Evolutionary conservation across 1,140 invertebrate genomes (phyloP).

Genomic region (Drosophila navojoa): DNA sequence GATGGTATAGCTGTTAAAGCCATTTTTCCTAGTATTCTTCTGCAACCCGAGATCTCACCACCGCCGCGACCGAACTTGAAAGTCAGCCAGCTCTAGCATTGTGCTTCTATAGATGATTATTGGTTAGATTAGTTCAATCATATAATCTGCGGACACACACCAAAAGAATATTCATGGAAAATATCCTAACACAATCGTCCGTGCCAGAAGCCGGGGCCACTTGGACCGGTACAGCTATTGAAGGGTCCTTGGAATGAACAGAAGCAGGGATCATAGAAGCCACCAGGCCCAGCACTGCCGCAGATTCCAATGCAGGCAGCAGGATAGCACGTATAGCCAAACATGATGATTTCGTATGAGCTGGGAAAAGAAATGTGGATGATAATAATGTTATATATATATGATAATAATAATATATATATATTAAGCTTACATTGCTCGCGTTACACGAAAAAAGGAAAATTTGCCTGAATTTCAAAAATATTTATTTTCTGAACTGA

Average conservation of each 20-base stretch:
- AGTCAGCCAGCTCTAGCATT: background rate
- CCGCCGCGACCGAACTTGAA: background rate
- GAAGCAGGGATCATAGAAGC: conserved; percentile 55
- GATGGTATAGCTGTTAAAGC: background rate
- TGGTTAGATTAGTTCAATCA: background rate
- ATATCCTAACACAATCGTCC: conserved; percentile 14
- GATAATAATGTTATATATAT: no score
- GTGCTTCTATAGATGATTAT: background rate
- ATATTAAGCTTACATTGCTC: conserved; percentile 9
- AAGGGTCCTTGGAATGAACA: conserved; percentile 51
- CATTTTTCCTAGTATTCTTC: conserved; percentile 1
- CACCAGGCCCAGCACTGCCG: conserved; percentile 45
- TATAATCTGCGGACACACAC: background rate
- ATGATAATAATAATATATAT: background rate
- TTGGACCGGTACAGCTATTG: conserved; percentile 45
- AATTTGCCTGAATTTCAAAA: background rate
- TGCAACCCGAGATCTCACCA: conserved; percentile 10
- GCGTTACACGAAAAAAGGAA: conserved; percentile 40
- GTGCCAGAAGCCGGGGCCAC: conserved; percentile 47
- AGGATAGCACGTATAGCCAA: conserved; percentile 54
- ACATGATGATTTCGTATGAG: conserved; percentile 27
- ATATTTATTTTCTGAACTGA: conserved; percentile 18
- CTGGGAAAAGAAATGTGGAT: background rate
- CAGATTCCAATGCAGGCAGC: conserved; percentile 47
- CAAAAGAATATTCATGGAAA: background rate